These are phyloP conservation scores for Chaetodon trifasciatus DNA, from an alignment of 2,797 vertebrate genomes.

Conservation along the genomic window DNA sequence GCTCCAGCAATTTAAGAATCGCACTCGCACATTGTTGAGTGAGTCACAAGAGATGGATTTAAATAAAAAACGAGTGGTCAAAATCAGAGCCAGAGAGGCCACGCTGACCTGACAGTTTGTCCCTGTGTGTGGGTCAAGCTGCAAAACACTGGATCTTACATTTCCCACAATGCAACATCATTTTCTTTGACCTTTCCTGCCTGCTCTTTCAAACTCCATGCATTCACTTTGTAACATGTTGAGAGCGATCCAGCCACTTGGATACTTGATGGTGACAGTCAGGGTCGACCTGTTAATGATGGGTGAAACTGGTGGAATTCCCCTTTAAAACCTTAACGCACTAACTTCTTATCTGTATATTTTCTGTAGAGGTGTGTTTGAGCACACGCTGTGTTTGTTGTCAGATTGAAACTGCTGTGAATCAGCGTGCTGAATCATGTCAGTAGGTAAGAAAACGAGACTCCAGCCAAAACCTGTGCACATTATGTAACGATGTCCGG, in stretches of 20 bases:
- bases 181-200: conserved; percentile 3
- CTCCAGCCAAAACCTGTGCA: conserved; percentile 39
- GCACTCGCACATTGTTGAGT: not conserved
- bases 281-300: not conserved
- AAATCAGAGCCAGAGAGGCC: not conserved
- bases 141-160: not conserved
- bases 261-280: not conserved
- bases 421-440: conserved; percentile 48
- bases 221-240: not conserved
- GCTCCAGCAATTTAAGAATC: not conserved
- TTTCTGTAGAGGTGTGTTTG: not conserved
- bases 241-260: not conserved
- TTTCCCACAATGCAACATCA: conserved; percentile 17
- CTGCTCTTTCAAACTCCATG: not conserved
- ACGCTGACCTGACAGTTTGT: not conserved
- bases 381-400: conserved; percentile 5
- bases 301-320: not conserved
- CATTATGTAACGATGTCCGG: conserved; percentile 56
- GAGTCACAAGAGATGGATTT: not conserved
- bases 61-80: not conserved
- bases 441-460: conserved; percentile 55
- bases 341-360: not conserved
- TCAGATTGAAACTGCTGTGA: conserved; percentile 28
- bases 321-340: not conserved
- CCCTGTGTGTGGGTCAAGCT: not conserved